Evolutionary conservation across 2,888 invertebrate species (phyloP).

Genomic region (Ptychoptera albimana): DNA sequence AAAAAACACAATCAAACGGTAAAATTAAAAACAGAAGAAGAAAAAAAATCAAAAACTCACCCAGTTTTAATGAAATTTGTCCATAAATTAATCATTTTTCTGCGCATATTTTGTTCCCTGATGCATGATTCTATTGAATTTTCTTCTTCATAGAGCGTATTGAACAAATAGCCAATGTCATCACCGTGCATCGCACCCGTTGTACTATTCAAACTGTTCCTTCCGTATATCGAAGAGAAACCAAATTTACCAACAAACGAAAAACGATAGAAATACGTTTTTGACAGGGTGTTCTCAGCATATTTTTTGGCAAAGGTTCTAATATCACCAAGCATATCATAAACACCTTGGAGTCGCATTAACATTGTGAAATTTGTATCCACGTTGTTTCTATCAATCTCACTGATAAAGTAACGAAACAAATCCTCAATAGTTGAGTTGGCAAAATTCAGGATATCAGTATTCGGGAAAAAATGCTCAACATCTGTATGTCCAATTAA

Average conservation of each 20-base stretch:
- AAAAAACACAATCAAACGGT: no score
- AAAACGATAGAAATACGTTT: not conserved
- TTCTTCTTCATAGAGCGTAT: not conserved
- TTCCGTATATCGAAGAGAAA: not conserved
- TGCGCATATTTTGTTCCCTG: not conserved
- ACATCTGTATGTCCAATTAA: slow-evolving; percentile 8
- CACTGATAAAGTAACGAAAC: no score
- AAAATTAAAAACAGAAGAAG: no score
- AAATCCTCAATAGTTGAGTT: no score
- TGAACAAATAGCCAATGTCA: slow-evolving; percentile 1
- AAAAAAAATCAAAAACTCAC: no score
- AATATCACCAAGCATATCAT: not conserved
- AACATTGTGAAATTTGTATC: not conserved
- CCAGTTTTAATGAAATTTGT: slow-evolving; percentile 5
- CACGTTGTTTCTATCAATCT: not conserved
- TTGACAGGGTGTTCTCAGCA: not conserved
- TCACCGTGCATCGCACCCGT: slow-evolving; percentile 3
- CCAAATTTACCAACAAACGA: slow-evolving; percentile 1
- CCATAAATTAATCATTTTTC: slow-evolving; percentile 1
- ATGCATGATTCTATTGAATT: not conserved
- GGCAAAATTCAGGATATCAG: no score
- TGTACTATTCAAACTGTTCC: not conserved
- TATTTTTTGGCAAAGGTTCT: not conserved
- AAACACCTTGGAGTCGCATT: not conserved
- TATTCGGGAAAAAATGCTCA: not conserved